Evolutionary conservation across 2,113 vertebrate species (phyloP).

Genomic region (Neotoma lepida): DNA sequence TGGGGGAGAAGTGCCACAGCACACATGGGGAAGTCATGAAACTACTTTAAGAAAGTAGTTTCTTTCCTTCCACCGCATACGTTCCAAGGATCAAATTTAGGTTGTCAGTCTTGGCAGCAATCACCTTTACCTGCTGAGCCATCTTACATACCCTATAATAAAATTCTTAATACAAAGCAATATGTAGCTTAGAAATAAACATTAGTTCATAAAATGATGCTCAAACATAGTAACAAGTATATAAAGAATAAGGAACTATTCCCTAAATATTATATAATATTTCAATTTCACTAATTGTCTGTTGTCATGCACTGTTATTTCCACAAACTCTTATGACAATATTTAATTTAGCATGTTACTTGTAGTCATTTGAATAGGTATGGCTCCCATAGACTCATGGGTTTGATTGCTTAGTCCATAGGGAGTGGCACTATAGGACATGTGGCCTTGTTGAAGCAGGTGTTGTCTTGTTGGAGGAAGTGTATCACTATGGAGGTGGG

Average conservation of each 20-base stretch:
- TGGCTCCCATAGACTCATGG: not conserved
- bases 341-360: not conserved
- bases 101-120: not conserved
- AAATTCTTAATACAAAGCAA: slow-evolving; percentile 25
- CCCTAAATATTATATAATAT: slow-evolving; percentile 8
- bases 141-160: not conserved
- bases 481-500: not conserved
- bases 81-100: not conserved
- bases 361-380: not conserved
- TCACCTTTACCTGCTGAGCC: not conserved
- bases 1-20: not conserved
- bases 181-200: slow-evolving; percentile 8
- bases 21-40: not conserved
- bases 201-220: not conserved
- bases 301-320: not conserved
- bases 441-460: not conserved
- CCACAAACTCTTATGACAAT: not conserved
- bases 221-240: slow-evolving; percentile 40
- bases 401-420: not conserved
- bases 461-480: not conserved
- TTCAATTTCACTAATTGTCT: slow-evolving; percentile 52
- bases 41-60: not conserved
- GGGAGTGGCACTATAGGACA: not conserved
- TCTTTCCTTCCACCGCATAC: not conserved
- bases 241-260: not conserved